Evolutionary conservation across 2,113 vertebrate genomes (phyloP).

Genomic region (Polypterus senegalus): DNA sequence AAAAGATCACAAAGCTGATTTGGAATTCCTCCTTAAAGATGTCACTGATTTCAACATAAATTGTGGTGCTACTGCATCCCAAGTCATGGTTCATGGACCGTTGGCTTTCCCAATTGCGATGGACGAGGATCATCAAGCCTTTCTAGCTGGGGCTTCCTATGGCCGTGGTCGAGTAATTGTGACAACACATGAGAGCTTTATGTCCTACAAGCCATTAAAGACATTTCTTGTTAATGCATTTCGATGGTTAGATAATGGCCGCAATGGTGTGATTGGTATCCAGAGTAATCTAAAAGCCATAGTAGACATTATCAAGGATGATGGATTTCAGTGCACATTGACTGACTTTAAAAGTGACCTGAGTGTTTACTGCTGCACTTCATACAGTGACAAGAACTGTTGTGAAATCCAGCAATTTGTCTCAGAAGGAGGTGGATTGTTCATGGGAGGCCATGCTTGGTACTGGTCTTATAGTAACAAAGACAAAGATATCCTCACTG

Average conservation of each 20-base stretch:
- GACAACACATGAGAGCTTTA: slow-evolving; percentile 34
- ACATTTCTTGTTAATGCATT: slow-evolving; percentile 42
- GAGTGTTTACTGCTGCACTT: slow-evolving; percentile 44
- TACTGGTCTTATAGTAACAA: slow-evolving; percentile 46
- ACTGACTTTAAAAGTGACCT: slow-evolving; percentile 25
- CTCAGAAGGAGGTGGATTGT: slow-evolving; percentile 45
- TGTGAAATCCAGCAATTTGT: slow-evolving; percentile 39
- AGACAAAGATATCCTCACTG: neutral
- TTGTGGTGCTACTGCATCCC: slow-evolving; percentile 33
- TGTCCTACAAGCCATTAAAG: slow-evolving; percentile 26
- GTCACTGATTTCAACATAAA: slow-evolving; percentile 39
- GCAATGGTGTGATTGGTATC: slow-evolving; percentile 38
- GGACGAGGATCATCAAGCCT: slow-evolving; percentile 23
- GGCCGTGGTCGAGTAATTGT: slow-evolving; percentile 44
- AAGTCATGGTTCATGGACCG: slow-evolving; percentile 38
- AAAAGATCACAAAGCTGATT: neutral
- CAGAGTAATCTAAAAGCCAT: slow-evolving; percentile 27
- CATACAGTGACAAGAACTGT: slow-evolving; percentile 8
- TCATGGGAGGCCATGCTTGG: slow-evolving; percentile 50
- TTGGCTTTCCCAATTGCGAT: slow-evolving; percentile 43
- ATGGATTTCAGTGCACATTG: slow-evolving; percentile 20
- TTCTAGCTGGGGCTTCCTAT: slow-evolving; percentile 21
- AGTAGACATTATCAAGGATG: slow-evolving; percentile 22
- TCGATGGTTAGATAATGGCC: slow-evolving; percentile 42
- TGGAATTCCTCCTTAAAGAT: slow-evolving; percentile 23